These are phyloP conservation scores for Brachirus orientalis DNA, from an alignment of 2,113 vertebrate genomes.

Conservation along the genomic window DNA sequence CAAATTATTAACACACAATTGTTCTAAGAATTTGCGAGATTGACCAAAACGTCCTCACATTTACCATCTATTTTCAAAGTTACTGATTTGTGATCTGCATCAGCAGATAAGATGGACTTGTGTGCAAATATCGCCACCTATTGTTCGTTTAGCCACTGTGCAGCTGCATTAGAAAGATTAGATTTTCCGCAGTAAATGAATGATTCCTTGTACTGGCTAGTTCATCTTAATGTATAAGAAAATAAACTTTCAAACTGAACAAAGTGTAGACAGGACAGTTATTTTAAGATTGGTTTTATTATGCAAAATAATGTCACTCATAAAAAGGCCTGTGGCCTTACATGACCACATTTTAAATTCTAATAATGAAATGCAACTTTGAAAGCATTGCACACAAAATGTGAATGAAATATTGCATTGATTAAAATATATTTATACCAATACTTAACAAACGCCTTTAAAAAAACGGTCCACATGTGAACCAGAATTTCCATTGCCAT, in stretches of 20 bases:
- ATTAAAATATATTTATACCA: background rate
- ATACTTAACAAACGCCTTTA: too few species aligned
- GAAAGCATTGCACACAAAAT: slow-evolving; percentile 13
- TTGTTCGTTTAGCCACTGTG: background rate
- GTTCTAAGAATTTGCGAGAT: too few species aligned
- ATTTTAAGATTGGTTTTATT: slow-evolving; percentile 66
- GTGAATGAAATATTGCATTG: slow-evolving; percentile 8
- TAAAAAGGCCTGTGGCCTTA: slow-evolving; percentile 37
- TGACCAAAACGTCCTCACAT: background rate
- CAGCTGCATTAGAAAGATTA: slow-evolving; percentile 3
- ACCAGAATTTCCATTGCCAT: background rate
- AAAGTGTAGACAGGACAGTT: background rate
- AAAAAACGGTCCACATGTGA: slow-evolving; percentile 9
- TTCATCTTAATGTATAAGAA: too few species aligned
- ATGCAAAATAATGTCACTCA: slow-evolving; percentile 68
- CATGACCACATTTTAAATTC: background rate
- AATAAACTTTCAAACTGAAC: background rate
- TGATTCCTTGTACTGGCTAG: too few species aligned
- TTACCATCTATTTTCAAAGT: background rate
- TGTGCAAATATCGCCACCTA: slow-evolving; percentile 67
- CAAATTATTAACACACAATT: background rate
- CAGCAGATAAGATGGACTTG: background rate
- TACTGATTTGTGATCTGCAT: background rate
- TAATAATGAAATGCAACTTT: slow-evolving; percentile 8
- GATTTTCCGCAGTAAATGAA: too few species aligned